Evolutionary conservation across 2,113 vertebrate genomes (phyloP), one percentile per base, ranked within the genome.

Genomic region (Phrynosoma platyrhinos): DNA sequence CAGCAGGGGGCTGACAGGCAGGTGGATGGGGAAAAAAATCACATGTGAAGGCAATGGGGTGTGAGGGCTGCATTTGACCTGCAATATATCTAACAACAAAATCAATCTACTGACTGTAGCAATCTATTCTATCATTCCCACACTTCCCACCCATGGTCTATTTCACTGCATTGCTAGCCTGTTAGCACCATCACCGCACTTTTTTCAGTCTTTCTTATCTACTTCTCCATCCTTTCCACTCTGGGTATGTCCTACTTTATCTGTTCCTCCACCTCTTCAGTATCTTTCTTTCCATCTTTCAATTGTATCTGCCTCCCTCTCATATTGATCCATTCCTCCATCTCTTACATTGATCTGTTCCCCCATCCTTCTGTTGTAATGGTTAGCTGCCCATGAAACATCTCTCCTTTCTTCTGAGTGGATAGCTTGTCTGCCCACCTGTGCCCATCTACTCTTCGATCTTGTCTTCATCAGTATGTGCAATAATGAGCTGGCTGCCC

Each of bases 11-110:
- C 90, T 90, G 92, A 91, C 87, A 95, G 88, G 75, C 84, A 92
- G 83, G 81, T 85, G 1, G 87, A 74, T 93, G 90, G 87, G 68
- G 27, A 30, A 88, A 88, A 88, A 72, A 94, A 93, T 90, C 90
- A 95, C 90, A 93, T 95, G 92, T 91, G 88, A 79, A 94, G 86
- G n/a, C 1, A 16, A 91, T 90, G 89, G 86, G 71, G 87, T 92
- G 86, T 75, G 53, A 93, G 91, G 91, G 64, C 64, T 90, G 69
- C 68, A 58, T 92, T 89, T 94, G 94, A 95, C 94, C 93, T 92
- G 92, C 90, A 91, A 92, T 91, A 93, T 18, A 95, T 94, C 91
- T 91, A 94, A 94, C 90, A 95, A 76, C 87, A 94, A 94, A 95
- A 94, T 93, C 92, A 92, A 91, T 93, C 93, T 88, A 91, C 87